Conservation (phyloP, 2,888 invertebrate genomes). For the Tenthredo amoena region DNA sequence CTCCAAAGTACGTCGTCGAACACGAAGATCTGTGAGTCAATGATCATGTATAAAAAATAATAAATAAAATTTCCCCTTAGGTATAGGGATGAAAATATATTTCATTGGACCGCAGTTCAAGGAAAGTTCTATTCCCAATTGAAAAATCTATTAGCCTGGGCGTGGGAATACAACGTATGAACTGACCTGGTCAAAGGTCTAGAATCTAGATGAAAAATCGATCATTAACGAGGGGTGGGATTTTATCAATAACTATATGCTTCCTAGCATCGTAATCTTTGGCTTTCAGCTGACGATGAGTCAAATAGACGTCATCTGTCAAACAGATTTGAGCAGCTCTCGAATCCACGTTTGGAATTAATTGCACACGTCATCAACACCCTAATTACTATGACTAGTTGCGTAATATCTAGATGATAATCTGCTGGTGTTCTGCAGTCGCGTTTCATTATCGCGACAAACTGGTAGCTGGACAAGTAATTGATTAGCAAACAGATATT, state of each 20-base stretch:
- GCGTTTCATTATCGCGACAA: neutral
- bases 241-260: neutral
- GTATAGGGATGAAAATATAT: neutral
- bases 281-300: neutral
- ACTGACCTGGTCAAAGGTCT: neutral
- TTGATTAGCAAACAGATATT: conserved; percentile 35
- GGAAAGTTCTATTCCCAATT: neutral
- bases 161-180: neutral
- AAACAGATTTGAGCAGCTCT: neutral
- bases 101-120: neutral
- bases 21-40: conserved; percentile 68
- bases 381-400: neutral
- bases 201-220: neutral
- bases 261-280: neutral
- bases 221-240: neutral
- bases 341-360: neutral
- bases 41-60: neutral
- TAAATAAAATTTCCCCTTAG: neutral
- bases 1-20: conserved; percentile 72
- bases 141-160: neutral
- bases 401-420: neutral
- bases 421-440: neutral
- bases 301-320: neutral
- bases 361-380: neutral
- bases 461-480: conserved; percentile 18